Percentiles rank a stretch among this genome's conserved stretches.
These are phyloP conservation scores for Sycobia sp. DNA, from an alignment of 1,140 invertebrate genomes.

Conservation along the genomic window DNA sequence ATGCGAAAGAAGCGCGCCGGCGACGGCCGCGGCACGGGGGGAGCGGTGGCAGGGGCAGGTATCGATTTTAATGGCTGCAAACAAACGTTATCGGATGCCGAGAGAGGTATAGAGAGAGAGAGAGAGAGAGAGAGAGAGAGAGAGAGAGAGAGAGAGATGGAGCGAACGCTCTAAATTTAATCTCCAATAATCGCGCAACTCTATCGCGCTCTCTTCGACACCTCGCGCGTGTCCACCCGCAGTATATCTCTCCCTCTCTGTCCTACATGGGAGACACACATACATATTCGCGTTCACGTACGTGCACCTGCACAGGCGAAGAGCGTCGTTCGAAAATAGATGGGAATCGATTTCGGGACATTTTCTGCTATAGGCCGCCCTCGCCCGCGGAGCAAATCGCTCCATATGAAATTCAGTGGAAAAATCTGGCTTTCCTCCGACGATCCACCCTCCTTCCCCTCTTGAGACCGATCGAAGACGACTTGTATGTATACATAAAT, in stretches of 20 bases:
- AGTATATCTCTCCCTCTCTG: too few species aligned
- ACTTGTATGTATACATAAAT: too few species aligned
- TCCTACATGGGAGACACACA: neutral
- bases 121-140: too few species aligned
- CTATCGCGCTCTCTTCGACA: neutral
- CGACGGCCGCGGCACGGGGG: neutral
- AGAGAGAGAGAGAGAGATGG: too few species aligned
- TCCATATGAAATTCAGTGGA: constrained; percentile 20
- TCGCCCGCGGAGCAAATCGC: too few species aligned
- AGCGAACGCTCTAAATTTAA: constrained; percentile 22
- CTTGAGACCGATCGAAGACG: too few species aligned
- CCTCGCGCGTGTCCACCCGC: neutral
- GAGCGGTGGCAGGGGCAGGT: too few species aligned
- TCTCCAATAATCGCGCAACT: constrained; percentile 10
- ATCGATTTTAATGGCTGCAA: constrained; percentile 20
- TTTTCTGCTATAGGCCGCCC: neutral
- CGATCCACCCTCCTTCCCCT: too few species aligned
- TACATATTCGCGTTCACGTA: neutral
- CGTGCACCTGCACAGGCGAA: too few species aligned
- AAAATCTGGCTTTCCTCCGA: constrained; percentile 5
- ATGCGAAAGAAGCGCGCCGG: constrained; percentile 4
- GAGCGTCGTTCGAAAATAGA: constrained; percentile 8
- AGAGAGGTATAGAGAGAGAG: too few species aligned
- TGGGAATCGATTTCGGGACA: constrained; percentile 8
- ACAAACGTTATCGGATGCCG: constrained; percentile 22